Base-by-base conservation (phyloP, 2,113 vertebrate genomes). In the Xenopus borealis region DNA sequence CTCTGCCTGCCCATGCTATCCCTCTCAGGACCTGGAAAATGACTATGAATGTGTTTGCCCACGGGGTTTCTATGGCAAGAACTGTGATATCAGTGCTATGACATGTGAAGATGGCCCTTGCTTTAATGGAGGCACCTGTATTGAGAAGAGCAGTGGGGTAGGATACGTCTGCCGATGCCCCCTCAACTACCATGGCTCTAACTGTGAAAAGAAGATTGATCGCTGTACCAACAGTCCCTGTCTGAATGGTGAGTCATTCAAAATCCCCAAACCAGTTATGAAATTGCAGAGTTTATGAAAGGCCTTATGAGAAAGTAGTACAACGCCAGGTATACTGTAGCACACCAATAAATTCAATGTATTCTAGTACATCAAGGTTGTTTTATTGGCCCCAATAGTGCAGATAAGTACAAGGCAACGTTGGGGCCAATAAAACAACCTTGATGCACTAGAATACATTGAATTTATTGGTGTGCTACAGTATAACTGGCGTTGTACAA, bases 171-270 rank as follows among this genome's bases (percentile, higher is more conserved):
- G 95, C 81, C 88, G 62, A 58, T 97, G 95, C 83, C 92, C 85
- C 0, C 0, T 82, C 0, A 85, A 86, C 4, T 97, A 88, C 86
- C 93, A 88, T 0, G 95, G 95, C 67, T 95, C 93, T 83, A 97
- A 97, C 87, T 97, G 95, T 7, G 95, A 97, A 89, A 97, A 94
- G 86, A 94, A 88, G 78, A 83, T 91, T 0, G 94, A 93, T 79
- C 84, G 89, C 6, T 97, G 95, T 86, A 94, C 87, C 84, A 92
- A 86, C 79, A 87, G 82, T 69, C 95, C 94, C 1, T 97, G 95
- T 65, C 82, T 83, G 45, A 93, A 94, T 12, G 89, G 93, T 94
- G 84, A 73, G 62, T 33, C 44, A 3, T 12, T 16, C 10, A 9
- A 18, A 9, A 50, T 50, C 47, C n/a, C 33, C 33, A 40, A 40